Base-by-base conservation (phyloP, 92 coral and sea anemone species). In the Porites evermanni region DNA sequence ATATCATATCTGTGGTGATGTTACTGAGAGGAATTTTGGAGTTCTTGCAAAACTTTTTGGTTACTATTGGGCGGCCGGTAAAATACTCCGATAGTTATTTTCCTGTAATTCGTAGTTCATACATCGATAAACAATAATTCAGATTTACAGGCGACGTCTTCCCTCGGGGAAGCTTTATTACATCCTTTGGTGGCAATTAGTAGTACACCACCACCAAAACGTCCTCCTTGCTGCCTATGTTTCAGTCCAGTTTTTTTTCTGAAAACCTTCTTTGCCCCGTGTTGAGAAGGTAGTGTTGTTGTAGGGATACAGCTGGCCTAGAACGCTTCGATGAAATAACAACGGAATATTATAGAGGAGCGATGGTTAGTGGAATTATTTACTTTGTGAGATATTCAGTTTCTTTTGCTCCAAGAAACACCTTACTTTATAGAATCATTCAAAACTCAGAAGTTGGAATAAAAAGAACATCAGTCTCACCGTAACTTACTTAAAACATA, bases 241-340 rank as follows among this genome's bases (percentile, higher is more conserved):
- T 78, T 64, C 70, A 26, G 32, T 26, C 32, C 32, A 1, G 21
- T 26, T 26, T 26, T 26, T 26, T 26, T 26, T 21, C 32, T 26
- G 32, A 26, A 26, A 26, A 26, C 32, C 32, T 26, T 26, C 2
- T 26, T 26, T 26, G 32, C 32, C 32, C 32, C 32, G 32, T 26
- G 32, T 26, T 26, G 32, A 26, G 32, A 26, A 26, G 32, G 32
- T 2, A 26, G 32, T 26, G 1, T 3, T 64, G 12, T 67, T 84
- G n/a, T 66, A 96, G 99, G 99, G 99, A 96, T 73, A 96, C 99
- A 0, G 99, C 99, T 53, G 99, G 99, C 13, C 99, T 95, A 78
- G 99, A 95, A 32, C 93, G 99, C 72, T 93, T 96, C 86, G 97
- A 96, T 82, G 95, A 98, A 26, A 96, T 96, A 56, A 96, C 99